These are phyloP conservation scores for Nephrotoma flavescens DNA, from an alignment of 2,888 invertebrate genomes.

Conservation along the genomic window DNA sequence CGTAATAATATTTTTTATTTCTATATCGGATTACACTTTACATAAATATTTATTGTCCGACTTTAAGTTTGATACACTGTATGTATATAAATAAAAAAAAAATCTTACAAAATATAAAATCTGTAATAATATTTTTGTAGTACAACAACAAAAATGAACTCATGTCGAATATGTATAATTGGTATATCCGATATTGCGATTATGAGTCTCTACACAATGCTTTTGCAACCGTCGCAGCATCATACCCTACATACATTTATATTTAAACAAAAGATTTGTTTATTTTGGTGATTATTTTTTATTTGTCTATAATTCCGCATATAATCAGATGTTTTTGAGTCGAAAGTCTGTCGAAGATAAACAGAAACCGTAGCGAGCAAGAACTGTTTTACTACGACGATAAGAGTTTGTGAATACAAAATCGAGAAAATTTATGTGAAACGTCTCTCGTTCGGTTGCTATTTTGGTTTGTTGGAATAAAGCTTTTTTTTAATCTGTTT, in stretches of 20 bases:
- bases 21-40: too few relatives aligned
- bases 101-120: neutral
- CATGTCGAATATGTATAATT: neutral
- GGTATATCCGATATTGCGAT: neutral
- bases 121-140: neutral
- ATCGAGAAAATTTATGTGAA: neutral
- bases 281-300: neutral
- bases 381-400: neutral
- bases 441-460: neutral
- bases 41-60: too few relatives aligned
- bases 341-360: neutral
- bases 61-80: too few relatives aligned
- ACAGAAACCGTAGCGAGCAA: neutral
- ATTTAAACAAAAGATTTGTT: neutral
- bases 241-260: neutral
- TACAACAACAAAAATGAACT: neutral
- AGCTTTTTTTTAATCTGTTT: neutral
- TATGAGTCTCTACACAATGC: neutral
- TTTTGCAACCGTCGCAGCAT: neutral
- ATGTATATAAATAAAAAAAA: neutral
- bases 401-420: neutral
- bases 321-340: neutral
- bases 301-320: neutral
- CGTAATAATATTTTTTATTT: too few relatives aligned
- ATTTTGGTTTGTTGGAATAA: neutral